Evolutionary conservation across 2,888 invertebrate genomes (phyloP).

Genomic region (Hypsopygia costalis): DNA sequence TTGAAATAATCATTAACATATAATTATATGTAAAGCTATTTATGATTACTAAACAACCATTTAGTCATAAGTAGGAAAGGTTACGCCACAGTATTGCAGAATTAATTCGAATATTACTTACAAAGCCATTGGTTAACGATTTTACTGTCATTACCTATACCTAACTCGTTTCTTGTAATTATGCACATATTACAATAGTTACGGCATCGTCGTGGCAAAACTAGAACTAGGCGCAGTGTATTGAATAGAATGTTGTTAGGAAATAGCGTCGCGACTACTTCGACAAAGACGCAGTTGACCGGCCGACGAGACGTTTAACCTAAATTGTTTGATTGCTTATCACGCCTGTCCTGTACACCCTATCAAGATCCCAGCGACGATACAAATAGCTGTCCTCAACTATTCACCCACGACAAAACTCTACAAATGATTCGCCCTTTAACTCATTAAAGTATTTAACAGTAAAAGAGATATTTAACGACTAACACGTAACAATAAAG

Average conservation of each 20-base stretch:
- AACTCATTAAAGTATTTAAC: background rate
- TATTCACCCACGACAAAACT: constrained; percentile 26
- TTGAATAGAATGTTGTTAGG: constrained; percentile 21
- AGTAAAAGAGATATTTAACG: background rate
- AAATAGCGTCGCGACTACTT: constrained; percentile 20
- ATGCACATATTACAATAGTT: constrained; percentile 4
- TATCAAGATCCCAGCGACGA: constrained; percentile 34
- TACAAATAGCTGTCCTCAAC: constrained; percentile 28
- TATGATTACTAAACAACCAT: background rate
- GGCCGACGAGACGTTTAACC: constrained; percentile 44
- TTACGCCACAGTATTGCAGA: background rate
- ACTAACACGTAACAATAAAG: too few relatives aligned
- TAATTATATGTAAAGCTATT: too few relatives aligned
- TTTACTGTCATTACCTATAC: background rate
- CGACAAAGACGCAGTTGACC: constrained; percentile 27
- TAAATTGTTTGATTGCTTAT: constrained; percentile 70
- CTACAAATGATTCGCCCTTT: background rate
- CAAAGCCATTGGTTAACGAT: too few relatives aligned
- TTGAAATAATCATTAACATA: too few relatives aligned
- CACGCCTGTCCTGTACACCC: constrained; percentile 41
- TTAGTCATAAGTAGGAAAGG: background rate
- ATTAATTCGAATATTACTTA: background rate
- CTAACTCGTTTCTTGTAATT: constrained; percentile 1
- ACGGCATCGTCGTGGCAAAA: constrained; percentile 1
- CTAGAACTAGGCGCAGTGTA: constrained; percentile 2